Evolutionary conservation across 2,888 invertebrate genomes (phyloP), one percentile per base, ranked within the genome.

Genomic region (Nycteola revayana): DNA sequence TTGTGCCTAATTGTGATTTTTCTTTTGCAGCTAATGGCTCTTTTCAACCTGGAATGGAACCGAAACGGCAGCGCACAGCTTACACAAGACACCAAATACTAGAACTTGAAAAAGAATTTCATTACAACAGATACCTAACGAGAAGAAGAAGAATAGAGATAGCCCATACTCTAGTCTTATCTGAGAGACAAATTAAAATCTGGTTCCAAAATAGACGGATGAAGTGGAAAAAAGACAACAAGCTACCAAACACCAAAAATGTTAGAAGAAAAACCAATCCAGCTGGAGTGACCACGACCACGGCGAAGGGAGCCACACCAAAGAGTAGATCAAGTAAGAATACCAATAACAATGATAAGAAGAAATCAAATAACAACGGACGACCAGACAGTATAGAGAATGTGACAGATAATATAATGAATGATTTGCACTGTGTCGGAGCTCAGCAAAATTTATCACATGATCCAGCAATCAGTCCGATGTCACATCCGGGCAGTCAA

Each of bases 21-120:
- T 79, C 80, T 81, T 81, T 91, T 91, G 45, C 92, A 96, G 96
- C 95, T 28, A 96, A 95, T 76, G 96, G 96, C 46, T 92, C 93
- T 29, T 97, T 92, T 79, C 95, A 95, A 78, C 96, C 96, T 5
- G 96, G 96, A 42, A 96, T 96, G 94, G 97, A 98, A 79, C 96
- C 97, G 32, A 98, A 98, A 83, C 92, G 98, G 48, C 98, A 98
- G 79, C 92, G 98, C 62, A 98, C 98, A 57, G 98, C 98, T 46
- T 98, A 98, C 91, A 98, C 98, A 43, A 93, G 98, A 80, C 97
- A 98, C 90, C 98, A 98, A 91, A 98, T 98, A 75, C 91, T 98
- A 78, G 98, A 98, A 87, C 90, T 98, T 71, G 98, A 98, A 81
- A 98, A 98, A 80, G 98, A 98, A 90, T 98, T 98, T 85, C 98